Evolutionary conservation across 2,888 invertebrate genomes (phyloP).

Genomic region (Aphidoletes aphidimyza): DNA sequence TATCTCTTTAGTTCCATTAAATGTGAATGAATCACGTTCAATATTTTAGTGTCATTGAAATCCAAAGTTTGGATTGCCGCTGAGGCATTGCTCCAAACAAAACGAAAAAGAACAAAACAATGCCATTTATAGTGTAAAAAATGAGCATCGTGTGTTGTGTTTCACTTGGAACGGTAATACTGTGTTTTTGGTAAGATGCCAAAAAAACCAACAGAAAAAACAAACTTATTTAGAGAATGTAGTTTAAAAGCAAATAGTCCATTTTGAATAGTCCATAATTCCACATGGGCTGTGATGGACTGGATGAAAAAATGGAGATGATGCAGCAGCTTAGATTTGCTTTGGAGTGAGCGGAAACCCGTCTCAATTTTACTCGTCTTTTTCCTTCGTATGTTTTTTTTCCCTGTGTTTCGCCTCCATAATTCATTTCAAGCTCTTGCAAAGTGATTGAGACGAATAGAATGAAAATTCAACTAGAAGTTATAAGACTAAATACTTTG

Average conservation of each 20-base stretch:
- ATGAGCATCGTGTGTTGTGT: constrained; percentile 15
- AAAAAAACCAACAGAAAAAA: no score
- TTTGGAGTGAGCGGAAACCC: not conserved
- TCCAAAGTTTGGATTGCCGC: no score
- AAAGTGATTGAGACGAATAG: not conserved
- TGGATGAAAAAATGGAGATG: not conserved
- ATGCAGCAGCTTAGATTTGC: not conserved
- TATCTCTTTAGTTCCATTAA: no score
- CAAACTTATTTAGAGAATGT: no score
- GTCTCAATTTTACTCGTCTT: not conserved
- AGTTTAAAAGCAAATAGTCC: no score
- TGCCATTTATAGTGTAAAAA: not conserved
- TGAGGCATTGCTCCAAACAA: no score
- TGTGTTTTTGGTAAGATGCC: not conserved
- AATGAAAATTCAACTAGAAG: not conserved
- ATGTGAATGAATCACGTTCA: no score
- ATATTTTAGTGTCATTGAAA: no score
- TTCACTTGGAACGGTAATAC: not conserved
- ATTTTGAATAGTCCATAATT: no score
- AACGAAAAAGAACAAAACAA: not conserved
- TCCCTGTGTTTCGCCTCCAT: no score
- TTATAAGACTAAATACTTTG: not conserved
- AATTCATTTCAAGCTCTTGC: not conserved
- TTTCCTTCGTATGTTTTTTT: not conserved
- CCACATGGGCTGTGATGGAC: not conserved